Base-by-base conservation (phyloP, 2,888 invertebrate genomes). In the Erynnis tages region DNA sequence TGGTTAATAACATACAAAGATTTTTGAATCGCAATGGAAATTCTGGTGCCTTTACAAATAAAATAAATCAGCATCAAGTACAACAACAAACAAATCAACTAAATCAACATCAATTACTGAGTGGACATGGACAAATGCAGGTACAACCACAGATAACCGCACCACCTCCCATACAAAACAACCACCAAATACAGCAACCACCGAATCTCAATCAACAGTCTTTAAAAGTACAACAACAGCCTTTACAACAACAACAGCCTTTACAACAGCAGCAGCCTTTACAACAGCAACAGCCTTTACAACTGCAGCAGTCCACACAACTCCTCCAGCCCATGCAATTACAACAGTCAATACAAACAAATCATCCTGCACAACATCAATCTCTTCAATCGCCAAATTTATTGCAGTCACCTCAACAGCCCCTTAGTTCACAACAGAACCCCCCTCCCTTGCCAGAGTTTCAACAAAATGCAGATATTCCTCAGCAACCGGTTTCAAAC, bases 111-210 rank as follows among this genome's bases (percentile, higher is more conserved):
- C n/a, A n/a, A n/a, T n/a, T n/a, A n/a, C n/a, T n/a, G n/a, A n/a
- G n/a, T n/a, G n/a, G n/a, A n/a, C n/a, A n/a, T n/a, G n/a, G n/a
- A n/a, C n/a, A n/a, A n/a, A n/a, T n/a, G n/a, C n/a, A n/a, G n/a
- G n/a, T n/a, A n/a, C 27, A 4, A 27, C 2, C 8, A 27, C 27
- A 45, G 13, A 23, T 13, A 25, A 45, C 16, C 23, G 8, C 14
- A 2, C 25, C n/a, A 6, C n/a, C 6, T 14, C 10, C 27, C 11
- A 13, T 37, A 5, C 16, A 40, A 40, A 38, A 43, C 7, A 11
- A 34, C n/a, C 57, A 54, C 34, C 23, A 46, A 27, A 10, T 59
- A 17, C 76, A 74, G 53, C 68, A 67, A 40, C 57, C 61, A 37
- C 38, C 63, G 8, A 60, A 60, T 17, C 50, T 60, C 23, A 60